Evolutionary conservation across 2,888 invertebrate species (phyloP).

Genomic region (Scaptomyza tumidula): DNA sequence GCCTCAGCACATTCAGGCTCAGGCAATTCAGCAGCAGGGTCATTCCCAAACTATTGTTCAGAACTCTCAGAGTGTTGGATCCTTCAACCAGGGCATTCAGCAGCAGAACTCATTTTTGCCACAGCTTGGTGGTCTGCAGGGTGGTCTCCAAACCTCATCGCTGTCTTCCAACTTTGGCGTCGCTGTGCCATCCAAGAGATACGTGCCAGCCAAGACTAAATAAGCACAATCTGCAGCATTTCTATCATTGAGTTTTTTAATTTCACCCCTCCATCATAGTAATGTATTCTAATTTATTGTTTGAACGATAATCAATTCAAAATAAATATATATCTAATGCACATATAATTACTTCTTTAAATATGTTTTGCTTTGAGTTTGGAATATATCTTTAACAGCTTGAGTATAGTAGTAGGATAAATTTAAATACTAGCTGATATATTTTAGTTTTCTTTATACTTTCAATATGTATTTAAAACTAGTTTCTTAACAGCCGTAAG

Average conservation of each 20-base stretch:
- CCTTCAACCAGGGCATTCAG: slow-evolving; percentile 48
- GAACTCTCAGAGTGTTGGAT: slow-evolving; percentile 36
- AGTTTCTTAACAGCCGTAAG: too few species aligned
- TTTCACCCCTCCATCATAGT: slow-evolving; percentile 35
- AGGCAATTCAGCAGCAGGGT: slow-evolving; percentile 39
- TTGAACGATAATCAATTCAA: slow-evolving; percentile 31
- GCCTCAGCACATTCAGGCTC: slow-evolving; percentile 46
- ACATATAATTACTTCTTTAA: neutral
- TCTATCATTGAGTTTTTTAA: slow-evolving; percentile 27
- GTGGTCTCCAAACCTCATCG: slow-evolving; percentile 43
- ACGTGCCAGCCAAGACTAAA: slow-evolving; percentile 72
- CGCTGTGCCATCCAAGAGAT: slow-evolving; percentile 51
- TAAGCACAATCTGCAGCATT: slow-evolving; percentile 34
- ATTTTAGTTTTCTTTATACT: too few species aligned
- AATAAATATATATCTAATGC: slow-evolving; percentile 46
- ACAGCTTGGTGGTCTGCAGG: slow-evolving; percentile 26
- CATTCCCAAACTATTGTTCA: slow-evolving; percentile 56
- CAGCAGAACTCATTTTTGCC: slow-evolving; percentile 42
- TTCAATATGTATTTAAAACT: too few species aligned
- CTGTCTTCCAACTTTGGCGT: slow-evolving; percentile 31
- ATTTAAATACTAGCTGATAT: too few species aligned
- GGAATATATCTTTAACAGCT: neutral
- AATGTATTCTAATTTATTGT: slow-evolving; percentile 68
- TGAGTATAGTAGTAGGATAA: too few species aligned
- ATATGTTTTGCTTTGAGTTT: neutral